Base-by-base conservation (phyloP, 2,797 vertebrate genomes). In the Tokudaia muenninki region DNA sequence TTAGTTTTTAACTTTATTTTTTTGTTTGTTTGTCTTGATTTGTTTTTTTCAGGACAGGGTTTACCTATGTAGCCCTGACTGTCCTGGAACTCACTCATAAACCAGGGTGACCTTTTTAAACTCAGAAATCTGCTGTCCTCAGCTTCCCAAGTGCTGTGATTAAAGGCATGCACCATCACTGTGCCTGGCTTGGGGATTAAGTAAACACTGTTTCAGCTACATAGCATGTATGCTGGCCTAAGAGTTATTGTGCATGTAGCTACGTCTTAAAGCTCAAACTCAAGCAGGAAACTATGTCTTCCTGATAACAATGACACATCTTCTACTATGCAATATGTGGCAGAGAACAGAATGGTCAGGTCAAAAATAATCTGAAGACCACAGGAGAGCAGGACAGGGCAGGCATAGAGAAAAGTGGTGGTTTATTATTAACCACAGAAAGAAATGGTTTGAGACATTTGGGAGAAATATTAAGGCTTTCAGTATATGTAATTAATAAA, bases 331-430 rank as follows among this genome's bases (percentile, higher is more conserved):
- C 8, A 44, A 4, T 13, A 7, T 6, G 0, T 47, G 70, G 70
- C 4, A 75, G 21, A 14, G 24, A 31, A 78, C 8, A n/a, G 92
- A 87, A 72, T 19, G 6, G 17, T 78, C 6, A 78, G 3, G 12
- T 61, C 44, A 87, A 17, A 82, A 13, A 78, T n/a, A 22, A 59
- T 72, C 37, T 44, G 14, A 90, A 86, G 80, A 22, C 9, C 34
- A 13, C 0, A 24, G 14, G 0, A 67, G 37, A 75, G 61, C 1
- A 24, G 17, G 5, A 37, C 1, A 16, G 21, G 6, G 13, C 61
- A 26, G 6, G 37, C 70, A 94, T 24, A 77, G 1, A 11, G 21
- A 37, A 3, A 81, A 89, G 75, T 67, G 17, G 22, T 47, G 6
- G 1, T 78, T 74, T 34, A 34, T 2, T 29, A 72, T 47, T 22